Evolutionary conservation across 2,888 invertebrate species (phyloP), one percentile per base, ranked within the genome.

Genomic region (Cecidostiba fungosa): DNA sequence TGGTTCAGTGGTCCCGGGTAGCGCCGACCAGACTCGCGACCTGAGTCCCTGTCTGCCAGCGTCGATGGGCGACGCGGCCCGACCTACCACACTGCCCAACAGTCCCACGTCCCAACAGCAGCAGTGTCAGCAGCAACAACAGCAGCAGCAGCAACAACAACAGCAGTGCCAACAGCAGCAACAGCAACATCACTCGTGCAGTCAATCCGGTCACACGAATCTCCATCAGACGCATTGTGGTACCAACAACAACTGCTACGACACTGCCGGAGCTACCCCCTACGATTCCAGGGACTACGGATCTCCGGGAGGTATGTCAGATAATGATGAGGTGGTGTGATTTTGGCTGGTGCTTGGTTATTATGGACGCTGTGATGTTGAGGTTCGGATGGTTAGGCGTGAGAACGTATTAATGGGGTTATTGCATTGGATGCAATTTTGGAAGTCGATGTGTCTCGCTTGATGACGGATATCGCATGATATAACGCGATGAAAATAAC

Each of bases 1-100:
- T 14, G 29, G 50, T 23, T 39, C 43, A 10, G 70, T 50, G 94
- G 95, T 93, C 70, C 86, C 66, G 85, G 87, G 94, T 94, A 88
- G 87, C 29, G 43, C 78, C 91, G 96, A 96, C 94, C 96, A 96
- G 91, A 95, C 96, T 89, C 95, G 96, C 91, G 96, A 96, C 92
- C 94, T 96, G 89, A 96, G 96, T 92, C 96, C 96, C 89, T 96
- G 96, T 92, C 95, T 96, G 88, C 96, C 96, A 85, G 95, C 96
- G 90, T 94, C 94, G 90, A 94, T 94, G 94, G 94, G 94, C 89
- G 94, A 95, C 95, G 93, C 94, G 87, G 93, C 92, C 82, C 90
- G 92, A 89, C 94, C 94, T 88, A 95, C 95, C 87, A 95, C 95
- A 87, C 94, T 94, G 89, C 93, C 92, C 88, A 92, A 89, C 69